These are phyloP conservation scores for Zapornia atra DNA, from an alignment of 2,113 vertebrate genomes.

Conservation along the genomic window DNA sequence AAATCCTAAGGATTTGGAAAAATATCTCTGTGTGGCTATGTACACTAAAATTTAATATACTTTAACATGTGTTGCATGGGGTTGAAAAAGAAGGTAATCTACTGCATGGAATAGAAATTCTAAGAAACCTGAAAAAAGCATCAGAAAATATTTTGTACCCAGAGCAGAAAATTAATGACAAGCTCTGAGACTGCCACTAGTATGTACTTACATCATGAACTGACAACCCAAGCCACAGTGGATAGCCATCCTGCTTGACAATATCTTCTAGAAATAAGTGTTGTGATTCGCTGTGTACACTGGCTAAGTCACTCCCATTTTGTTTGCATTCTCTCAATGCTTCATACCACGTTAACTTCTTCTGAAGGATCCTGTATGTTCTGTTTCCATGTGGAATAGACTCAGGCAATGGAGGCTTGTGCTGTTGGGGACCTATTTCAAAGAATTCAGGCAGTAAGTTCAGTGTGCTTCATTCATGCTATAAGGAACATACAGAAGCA, in stretches of 20 bases:
- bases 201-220: conserved; percentile 85
- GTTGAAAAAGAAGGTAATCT: background rate
- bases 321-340: conserved; percentile 82
- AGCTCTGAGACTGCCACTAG: background rate
- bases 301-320: conserved; percentile 83
- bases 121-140: background rate
- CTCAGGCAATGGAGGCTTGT: conserved; percentile 69
- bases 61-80: background rate
- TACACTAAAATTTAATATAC: background rate
- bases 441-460: background rate
- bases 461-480: background rate
- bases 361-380: conserved; percentile 81
- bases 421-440: conserved; percentile 54
- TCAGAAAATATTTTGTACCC: background rate
- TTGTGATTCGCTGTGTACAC: conserved; percentile 79
- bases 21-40: background rate
- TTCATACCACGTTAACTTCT: conserved; percentile 86
- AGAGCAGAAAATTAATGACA: background rate
- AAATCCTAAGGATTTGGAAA: background rate
- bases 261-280: conserved; percentile 80
- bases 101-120: background rate
- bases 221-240: conserved; percentile 92
- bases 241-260: conserved; percentile 85
- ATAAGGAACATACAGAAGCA: background rate
- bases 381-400: conserved; percentile 73